These are phyloP conservation scores for Danaus plexippus DNA, from an alignment of 1,140 invertebrate genomes.

Conservation along the genomic window DNA sequence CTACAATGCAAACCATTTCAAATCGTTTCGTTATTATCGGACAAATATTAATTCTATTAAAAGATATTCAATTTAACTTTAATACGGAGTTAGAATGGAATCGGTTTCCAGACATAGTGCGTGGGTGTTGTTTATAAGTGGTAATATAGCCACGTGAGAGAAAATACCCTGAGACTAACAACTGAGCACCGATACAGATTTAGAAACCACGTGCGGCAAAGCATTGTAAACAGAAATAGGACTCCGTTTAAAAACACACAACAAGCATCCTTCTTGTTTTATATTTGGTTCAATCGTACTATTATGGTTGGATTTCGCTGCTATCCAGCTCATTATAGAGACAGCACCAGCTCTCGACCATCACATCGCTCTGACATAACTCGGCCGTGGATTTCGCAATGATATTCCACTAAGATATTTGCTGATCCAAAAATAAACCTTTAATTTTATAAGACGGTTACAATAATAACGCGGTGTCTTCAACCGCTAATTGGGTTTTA, in stretches of 20 bases:
- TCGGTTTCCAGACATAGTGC: too few relatives aligned
- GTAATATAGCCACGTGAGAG: too few relatives aligned
- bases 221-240: slow-evolving; percentile 8
- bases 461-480: slow-evolving; percentile 62
- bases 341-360: slow-evolving; percentile 16
- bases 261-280: too few relatives aligned
- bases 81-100: too few relatives aligned
- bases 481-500: slow-evolving; percentile 60
- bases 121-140: too few relatives aligned
- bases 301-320: too few relatives aligned
- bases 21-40: too few relatives aligned
- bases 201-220: slow-evolving; percentile 14
- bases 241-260: slow-evolving; percentile 1
- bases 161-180: too few relatives aligned
- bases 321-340: neutral
- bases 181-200: neutral
- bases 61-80: too few relatives aligned
- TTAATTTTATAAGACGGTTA: slow-evolving; percentile 46
- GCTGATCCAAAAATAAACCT: slow-evolving; percentile 48
- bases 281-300: too few relatives aligned
- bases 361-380: slow-evolving; percentile 53
- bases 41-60: too few relatives aligned
- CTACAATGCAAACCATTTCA: too few relatives aligned
- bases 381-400: slow-evolving; percentile 66
- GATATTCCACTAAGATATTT: slow-evolving; percentile 54